Base-by-base conservation (phyloP, 2,797 vertebrate species). In the Microtus agrestis region DNA sequence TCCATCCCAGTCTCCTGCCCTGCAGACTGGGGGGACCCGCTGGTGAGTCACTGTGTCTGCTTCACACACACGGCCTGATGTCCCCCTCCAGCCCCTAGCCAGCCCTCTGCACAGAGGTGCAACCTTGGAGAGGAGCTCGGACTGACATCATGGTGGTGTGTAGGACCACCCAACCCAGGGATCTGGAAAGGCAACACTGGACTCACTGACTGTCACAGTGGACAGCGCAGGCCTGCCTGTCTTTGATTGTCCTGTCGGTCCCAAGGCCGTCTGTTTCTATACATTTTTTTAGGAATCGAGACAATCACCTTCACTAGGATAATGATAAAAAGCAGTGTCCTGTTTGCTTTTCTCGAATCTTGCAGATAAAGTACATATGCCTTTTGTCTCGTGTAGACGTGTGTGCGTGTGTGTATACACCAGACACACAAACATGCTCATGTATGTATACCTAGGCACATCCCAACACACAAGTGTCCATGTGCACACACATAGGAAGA, bases 101-200 rank as follows among this genome's bases (percentile, higher is more conserved):
- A 63, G 17, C 59, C 89, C 4, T 23, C 1, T 15, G 77, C 56
- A 43, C 21, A 46, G 46, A 91, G 61, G 29, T 48, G 21, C 13
- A 69, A 34, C 51, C 46, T 63, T 37, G 4, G 46, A 40, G n/a
- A 79, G 96, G 80, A 61, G 93, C 94, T 97, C 97, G 93, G 91
- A 92, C 95, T 98, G 93, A 94, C 25, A 19, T 3, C 29, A 48
- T 0, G 4, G 65, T 95, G 0, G 15, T 0, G 3, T 96, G 29
- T 63, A 69, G 77, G 78, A 8, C 14, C 0, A 15, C 51, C 51
- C 54, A 29, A 21, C 3, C n/a, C 46, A 17, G 1, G 12, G 40
- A 43, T 85, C 76, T 92, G 25, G 59, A 77, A 43, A 12, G 43
- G 40, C 40, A 84, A 51, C 3, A 4, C 10, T 19, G 65, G 71